Base-by-base conservation (phyloP, 2,797 vertebrate genomes). In the Typhlichthys subterraneus region DNA sequence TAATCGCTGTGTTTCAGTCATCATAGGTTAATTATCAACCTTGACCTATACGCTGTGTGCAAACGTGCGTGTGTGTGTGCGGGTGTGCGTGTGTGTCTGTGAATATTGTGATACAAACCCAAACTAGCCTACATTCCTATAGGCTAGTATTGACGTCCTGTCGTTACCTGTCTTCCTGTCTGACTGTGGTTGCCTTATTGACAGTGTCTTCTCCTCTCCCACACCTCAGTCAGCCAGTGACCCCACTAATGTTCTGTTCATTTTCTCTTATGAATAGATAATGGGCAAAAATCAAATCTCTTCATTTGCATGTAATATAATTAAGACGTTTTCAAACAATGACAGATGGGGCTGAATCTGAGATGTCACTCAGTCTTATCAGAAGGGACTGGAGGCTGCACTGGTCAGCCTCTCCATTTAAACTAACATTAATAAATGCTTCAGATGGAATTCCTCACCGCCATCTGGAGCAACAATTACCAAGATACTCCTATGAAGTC, bases 221-320 rank as follows among this genome's bases (percentile, higher is more conserved):
- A 9, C 42, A 62, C 73, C 53, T 69, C 80, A 62, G 59, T 80
- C 80, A 76, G 81, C 74, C 70, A 63, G 67, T 96, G 95, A 96
- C 95, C 95, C 94, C 94, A 90, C 93, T 96, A 94, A 96, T 88
- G 93, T 94, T 94, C 94, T 95, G 93, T 96, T 96, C 94, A 96
- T 93, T 94, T 92, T 95, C 88, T 95, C 95, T 96, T 96, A 97
- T 96, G 95, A 95, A 96, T 79, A 96, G 95, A 96, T 97, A 97
- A 97, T 96, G 92, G 93, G 71, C 92, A 92, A 91, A 95, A 96
- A 97, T 95, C 94, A 93, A 97, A 96, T 97, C 95, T 96, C 95
- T 97, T 97, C 95, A 96, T 97, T 96, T 96, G 94, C 92, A 95
- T 96, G 96, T 96, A 97, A 97, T 96, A 93, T 91, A 96, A 97